These are phyloP conservation scores for Tetrapedia diversipes DNA, from an alignment of 2,888 invertebrate species.

Conservation along the genomic window DNA sequence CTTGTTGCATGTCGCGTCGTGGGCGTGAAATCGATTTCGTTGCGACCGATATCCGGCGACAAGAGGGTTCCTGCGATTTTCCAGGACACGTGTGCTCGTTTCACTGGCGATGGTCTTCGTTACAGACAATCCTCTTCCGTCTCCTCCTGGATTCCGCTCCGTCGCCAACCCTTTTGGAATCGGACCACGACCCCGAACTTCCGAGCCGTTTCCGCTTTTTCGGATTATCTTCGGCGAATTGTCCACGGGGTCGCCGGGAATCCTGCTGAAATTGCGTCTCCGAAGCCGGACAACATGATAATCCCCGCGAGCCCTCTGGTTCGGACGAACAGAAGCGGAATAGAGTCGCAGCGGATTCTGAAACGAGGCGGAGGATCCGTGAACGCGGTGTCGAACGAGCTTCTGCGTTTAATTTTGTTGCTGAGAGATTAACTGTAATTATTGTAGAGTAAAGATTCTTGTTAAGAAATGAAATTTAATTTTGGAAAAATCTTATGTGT, in stretches of 20 bases:
- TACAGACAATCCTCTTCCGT: conserved; percentile 22
- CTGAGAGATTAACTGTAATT: too few species aligned
- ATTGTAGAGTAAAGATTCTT: too few species aligned
- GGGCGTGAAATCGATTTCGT: conserved; percentile 58
- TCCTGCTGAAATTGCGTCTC: conserved; percentile 60
- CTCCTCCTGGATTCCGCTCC: not conserved
- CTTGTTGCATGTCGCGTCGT: conserved; percentile 52
- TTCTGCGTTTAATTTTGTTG: not conserved
- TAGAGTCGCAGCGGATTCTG: conserved; percentile 2
- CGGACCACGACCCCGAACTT: conserved; percentile 46
- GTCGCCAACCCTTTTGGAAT: not conserved
- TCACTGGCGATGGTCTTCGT: conserved; percentile 29
- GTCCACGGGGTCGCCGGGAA: conserved; percentile 46
- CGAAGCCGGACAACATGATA: conserved; percentile 69
- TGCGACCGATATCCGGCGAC: conserved; percentile 54
- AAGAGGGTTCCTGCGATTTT: conserved; percentile 47
- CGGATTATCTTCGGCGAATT: conserved; percentile 59
- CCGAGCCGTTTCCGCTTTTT: conserved; percentile 53
- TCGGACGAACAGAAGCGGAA: conserved; percentile 39
- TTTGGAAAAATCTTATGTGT: too few species aligned
- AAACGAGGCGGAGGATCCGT: not conserved
- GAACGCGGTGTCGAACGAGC: not conserved
- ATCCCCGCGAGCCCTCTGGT: conserved; percentile 45
- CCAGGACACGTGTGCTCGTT: conserved; percentile 31
- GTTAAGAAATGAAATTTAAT: too few species aligned